These are phyloP conservation scores for Mustelus asterias DNA, from an alignment of 2,113 vertebrate genomes.

Conservation along the genomic window DNA sequence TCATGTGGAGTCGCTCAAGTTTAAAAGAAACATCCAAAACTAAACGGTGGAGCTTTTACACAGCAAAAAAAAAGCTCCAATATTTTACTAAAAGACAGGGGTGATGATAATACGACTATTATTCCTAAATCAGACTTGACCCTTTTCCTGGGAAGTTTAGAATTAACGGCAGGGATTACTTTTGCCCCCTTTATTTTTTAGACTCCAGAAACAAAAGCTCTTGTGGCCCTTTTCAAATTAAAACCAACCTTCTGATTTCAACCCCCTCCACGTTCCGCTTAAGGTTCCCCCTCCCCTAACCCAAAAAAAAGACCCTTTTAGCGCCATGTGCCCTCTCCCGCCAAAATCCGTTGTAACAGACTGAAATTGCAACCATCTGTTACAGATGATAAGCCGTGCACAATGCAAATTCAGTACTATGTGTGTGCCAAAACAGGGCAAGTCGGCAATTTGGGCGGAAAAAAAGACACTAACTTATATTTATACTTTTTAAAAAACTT, in stretches of 20 bases:
- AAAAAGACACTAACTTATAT: neutral
- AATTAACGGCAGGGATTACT: neutral
- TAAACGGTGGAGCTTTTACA: neutral
- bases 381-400: slow-evolving; percentile 30
- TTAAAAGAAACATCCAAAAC: neutral
- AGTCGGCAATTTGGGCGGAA: neutral
- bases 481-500: neutral
- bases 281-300: neutral
- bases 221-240: neutral
- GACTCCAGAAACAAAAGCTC: neutral
- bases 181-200: neutral
- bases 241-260: neutral
- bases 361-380: slow-evolving; percentile 35
- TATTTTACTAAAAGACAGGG: neutral
- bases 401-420: slow-evolving; percentile 25
- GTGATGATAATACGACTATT: no score
- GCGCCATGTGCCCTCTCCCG: slow-evolving; percentile 33
- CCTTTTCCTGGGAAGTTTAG: neutral
- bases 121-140: neutral
- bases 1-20: neutral
- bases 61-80: neutral
- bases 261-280: no score
- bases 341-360: slow-evolving; percentile 34
- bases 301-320: neutral
- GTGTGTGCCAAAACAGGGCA: neutral